Evolutionary conservation across 2,888 invertebrate genomes (phyloP).

Genomic region (Orthonychiurus folsomi): DNA sequence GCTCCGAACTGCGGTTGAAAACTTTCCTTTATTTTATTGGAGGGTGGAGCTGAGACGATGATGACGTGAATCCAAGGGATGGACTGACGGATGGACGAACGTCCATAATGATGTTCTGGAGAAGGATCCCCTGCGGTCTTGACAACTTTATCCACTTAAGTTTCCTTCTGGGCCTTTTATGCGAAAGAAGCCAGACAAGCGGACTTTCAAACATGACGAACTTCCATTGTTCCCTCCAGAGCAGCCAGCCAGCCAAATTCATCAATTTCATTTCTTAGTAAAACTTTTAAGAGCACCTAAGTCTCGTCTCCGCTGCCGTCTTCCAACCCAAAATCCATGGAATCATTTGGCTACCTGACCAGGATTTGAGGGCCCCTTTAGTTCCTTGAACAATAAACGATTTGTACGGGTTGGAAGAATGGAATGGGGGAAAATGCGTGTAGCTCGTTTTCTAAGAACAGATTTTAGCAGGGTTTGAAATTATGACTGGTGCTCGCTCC

Average conservation of each 20-base stretch:
- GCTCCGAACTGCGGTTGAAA: too few relatives aligned
- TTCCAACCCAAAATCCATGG: not conserved
- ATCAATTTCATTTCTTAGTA: not conserved
- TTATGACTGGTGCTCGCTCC: too few relatives aligned
- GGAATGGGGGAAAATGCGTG: too few relatives aligned
- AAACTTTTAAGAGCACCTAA: not conserved
- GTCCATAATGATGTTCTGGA: slow-evolving; percentile 59
- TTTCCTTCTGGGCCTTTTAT: not conserved
- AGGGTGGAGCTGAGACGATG: too few relatives aligned
- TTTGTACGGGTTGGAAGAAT: too few relatives aligned
- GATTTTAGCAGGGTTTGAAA: too few relatives aligned
- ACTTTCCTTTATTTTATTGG: too few relatives aligned
- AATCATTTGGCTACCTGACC: too few relatives aligned
- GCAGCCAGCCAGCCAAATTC: not conserved
- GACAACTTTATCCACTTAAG: slow-evolving; percentile 1
- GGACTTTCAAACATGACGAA: not conserved
- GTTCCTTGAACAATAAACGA: not conserved
- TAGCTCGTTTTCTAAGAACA: too few relatives aligned
- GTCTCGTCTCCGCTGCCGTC: not conserved
- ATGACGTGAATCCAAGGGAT: too few relatives aligned
- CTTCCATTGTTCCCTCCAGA: not conserved
- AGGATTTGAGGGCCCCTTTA: too few relatives aligned
- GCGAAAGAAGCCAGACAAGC: too few relatives aligned
- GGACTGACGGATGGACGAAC: slow-evolving; percentile 88
- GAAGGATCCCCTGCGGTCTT: not conserved